Evolutionary conservation across 2,797 vertebrate species (phyloP).

Genomic region (Atherinosoma microstoma): DNA sequence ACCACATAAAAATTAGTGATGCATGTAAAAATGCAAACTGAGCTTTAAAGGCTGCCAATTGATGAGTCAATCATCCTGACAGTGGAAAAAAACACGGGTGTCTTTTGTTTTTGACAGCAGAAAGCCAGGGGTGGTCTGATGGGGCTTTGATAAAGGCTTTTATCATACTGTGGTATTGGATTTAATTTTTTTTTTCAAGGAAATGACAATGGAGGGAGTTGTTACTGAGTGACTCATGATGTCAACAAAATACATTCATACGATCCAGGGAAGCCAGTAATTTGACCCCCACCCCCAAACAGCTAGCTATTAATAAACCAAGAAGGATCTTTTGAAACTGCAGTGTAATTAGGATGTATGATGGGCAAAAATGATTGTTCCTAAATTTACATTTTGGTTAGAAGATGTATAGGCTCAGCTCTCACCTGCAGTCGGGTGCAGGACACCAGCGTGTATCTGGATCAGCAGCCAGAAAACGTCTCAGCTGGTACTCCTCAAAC

Average conservation of each 20-base stretch:
- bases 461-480: slow-evolving; percentile 86
- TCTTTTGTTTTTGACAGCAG: slow-evolving; percentile 15
- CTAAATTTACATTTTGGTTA: not conserved
- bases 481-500: slow-evolving; percentile 89
- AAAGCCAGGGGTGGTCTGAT: slow-evolving; percentile 26
- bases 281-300: not conserved
- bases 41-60: slow-evolving; percentile 28
- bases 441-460: slow-evolving; percentile 91
- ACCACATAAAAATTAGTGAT: slow-evolving; percentile 12
- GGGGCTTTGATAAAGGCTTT: slow-evolving; percentile 22
- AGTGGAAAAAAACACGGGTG: not conserved
- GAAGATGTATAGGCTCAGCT: not conserved
- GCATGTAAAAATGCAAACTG: slow-evolving; percentile 5
- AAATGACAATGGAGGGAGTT: slow-evolving; percentile 7
- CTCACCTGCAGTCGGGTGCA: slow-evolving; percentile 89
- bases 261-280: not conserved
- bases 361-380: not conserved
- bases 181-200: not conserved
- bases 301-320: not conserved
- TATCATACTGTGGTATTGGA: slow-evolving; percentile 12
- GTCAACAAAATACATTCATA: not conserved
- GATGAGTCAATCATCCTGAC: slow-evolving; percentile 40
- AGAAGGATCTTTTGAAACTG: not conserved
- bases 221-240: not conserved
- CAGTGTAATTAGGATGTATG: not conserved